These are phyloP conservation scores for Ceyx cyanopectus DNA, from an alignment of 2,113 vertebrate species.

Conservation along the genomic window DNA sequence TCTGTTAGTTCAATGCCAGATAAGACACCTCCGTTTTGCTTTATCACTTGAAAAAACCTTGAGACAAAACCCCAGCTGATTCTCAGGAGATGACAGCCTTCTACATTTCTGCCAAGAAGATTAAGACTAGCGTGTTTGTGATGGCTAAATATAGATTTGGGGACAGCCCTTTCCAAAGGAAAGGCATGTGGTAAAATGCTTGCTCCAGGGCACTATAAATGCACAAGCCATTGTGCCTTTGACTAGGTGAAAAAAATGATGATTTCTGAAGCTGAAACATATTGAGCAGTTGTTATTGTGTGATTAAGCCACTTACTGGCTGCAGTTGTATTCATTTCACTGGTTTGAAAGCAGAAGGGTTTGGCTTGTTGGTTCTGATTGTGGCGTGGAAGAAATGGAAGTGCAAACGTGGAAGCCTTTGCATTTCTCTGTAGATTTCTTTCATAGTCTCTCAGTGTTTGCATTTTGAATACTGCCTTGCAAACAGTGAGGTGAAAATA, in stretches of 20 bases:
- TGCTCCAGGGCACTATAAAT: constrained; percentile 20
- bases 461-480: not conserved
- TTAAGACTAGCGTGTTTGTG: constrained; percentile 38
- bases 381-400: not conserved
- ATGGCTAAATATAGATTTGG: constrained; percentile 49
- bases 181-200: not conserved
- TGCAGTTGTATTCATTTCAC: not conserved
- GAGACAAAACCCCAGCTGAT: constrained; percentile 50
- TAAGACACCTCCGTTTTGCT: constrained; percentile 54
- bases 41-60: constrained; percentile 76
- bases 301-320: not conserved
- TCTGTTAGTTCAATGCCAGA: constrained; percentile 43
- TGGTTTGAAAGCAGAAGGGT: not conserved
- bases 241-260: not conserved
- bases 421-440: not conserved
- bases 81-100: constrained; percentile 69
- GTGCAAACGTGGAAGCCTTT: not conserved
- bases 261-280: not conserved
- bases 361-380: not conserved
- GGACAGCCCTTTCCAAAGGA: constrained; percentile 23
- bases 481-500: not conserved
- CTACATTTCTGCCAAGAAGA: constrained; percentile 65
- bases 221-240: not conserved
- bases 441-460: not conserved
- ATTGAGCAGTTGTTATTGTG: not conserved